A percentile compares a stretch with the other conserved stretches of the same genome.
phyloP scores from a whole-genome alignment of 1,140 invertebrate genomes.

The Drosophila suzukii region DNA sequence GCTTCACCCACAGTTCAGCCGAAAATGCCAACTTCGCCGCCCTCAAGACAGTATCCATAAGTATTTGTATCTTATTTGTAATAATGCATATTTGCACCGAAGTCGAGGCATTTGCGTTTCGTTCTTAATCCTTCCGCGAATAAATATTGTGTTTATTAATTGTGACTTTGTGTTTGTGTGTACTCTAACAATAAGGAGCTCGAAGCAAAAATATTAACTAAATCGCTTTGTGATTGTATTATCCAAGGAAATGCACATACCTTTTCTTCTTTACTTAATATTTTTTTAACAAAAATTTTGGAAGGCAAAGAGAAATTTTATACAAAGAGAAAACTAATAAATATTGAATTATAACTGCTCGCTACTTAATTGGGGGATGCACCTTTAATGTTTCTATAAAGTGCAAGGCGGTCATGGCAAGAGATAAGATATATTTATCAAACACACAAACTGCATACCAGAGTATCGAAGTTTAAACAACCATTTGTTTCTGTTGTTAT shows the following conservation, averaged over 20 bases:
- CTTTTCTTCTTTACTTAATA: conserved; percentile 42
- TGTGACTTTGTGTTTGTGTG: conserved; percentile 57
- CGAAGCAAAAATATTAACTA: conserved; percentile 69
- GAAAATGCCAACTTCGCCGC: conserved; percentile 58
- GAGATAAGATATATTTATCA: neutral
- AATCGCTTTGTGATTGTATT: conserved; percentile 74
- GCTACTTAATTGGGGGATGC: neutral
- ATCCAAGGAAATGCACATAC: conserved; percentile 74
- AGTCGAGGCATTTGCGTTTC: conserved; percentile 36
- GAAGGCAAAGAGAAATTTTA: conserved; percentile 54
- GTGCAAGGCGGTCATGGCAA: neutral
- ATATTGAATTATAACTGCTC: conserved; percentile 28
- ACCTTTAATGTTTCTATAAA: neutral
- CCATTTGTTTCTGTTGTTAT: neutral
- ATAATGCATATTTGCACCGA: conserved; percentile 55
- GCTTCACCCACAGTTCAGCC: conserved; percentile 37
- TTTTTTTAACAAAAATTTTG: conserved; percentile 33
- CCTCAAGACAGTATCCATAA: conserved; percentile 73
- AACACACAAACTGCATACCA: neutral
- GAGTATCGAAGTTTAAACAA: neutral
- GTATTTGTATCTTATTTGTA: conserved; percentile 74
- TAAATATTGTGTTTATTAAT: conserved; percentile 73
- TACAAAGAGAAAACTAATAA: conserved; percentile 49
- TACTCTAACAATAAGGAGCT: conserved; percentile 75
- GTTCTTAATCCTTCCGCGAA: conserved; percentile 57